Evolutionary conservation across 2,797 vertebrate genomes (phyloP).

Genomic region (Rhynchotus rufescens): DNA sequence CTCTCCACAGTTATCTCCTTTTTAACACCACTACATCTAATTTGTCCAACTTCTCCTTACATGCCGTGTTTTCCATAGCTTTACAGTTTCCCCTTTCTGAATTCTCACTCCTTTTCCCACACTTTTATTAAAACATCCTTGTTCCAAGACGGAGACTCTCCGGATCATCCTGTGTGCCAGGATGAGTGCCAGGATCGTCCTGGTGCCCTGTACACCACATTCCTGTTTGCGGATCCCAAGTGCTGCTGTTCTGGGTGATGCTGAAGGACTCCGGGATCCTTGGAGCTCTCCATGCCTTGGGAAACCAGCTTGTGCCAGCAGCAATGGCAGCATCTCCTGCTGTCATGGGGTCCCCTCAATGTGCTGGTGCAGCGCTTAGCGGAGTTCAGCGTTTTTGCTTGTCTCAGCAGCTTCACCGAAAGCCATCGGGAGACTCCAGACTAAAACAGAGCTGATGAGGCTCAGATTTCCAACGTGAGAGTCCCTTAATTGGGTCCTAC

Average conservation of each 20-base stretch:
- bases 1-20: background rate
- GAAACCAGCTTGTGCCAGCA: background rate
- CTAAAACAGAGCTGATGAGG: background rate
- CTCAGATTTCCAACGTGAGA: background rate
- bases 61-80: background rate
- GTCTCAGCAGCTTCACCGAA: background rate
- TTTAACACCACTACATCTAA: background rate
- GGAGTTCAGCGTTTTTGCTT: background rate
- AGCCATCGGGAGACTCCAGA: background rate
- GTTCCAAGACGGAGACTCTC: background rate
- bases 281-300: background rate
- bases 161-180: too few relatives aligned
- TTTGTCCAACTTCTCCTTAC: background rate
- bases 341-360: background rate
- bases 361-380: background rate
- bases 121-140: background rate
- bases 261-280: background rate
- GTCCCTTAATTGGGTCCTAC: background rate
- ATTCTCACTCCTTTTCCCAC: fast-evolving
- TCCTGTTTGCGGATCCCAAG: background rate
- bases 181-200: too few relatives aligned
- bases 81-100: background rate
- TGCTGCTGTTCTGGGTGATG: background rate
- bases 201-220: background rate
- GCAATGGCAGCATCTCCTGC: background rate